These are phyloP conservation scores for Ptyas mucosa DNA, from an alignment of 2,113 vertebrate genomes.

Conservation along the genomic window DNA sequence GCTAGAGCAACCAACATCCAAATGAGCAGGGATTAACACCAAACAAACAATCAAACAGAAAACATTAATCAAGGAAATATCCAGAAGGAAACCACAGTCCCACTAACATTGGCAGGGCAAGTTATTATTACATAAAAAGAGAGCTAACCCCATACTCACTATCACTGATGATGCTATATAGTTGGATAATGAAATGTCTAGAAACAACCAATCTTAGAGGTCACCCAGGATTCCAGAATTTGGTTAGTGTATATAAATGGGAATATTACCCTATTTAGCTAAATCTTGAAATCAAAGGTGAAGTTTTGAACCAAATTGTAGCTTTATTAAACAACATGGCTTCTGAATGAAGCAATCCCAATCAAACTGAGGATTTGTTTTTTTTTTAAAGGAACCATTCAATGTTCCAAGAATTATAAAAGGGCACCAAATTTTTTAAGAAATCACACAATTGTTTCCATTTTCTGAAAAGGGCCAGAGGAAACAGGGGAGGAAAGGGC, in stretches of 20 bases:
- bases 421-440: neutral
- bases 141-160: neutral
- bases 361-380: neutral
- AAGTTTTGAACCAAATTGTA: neutral
- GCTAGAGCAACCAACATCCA: neutral
- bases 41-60: neutral
- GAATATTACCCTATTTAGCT: neutral
- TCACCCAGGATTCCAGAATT: neutral
- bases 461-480: neutral
- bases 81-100: neutral
- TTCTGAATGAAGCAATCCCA: neutral
- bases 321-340: neutral
- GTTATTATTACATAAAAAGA: neutral
- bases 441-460: neutral
- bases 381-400: neutral
- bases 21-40: neutral
- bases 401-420: neutral
- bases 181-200: neutral
- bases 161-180: neutral
- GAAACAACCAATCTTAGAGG: neutral
- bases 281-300: neutral
- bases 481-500: neutral
- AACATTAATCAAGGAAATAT: neutral
- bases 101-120: neutral
- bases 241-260: neutral